Evolutionary conservation across 2,113 vertebrate genomes (phyloP), one percentile per base, ranked within the genome.

Genomic region (Ailuropoda melanoleuca): DNA sequence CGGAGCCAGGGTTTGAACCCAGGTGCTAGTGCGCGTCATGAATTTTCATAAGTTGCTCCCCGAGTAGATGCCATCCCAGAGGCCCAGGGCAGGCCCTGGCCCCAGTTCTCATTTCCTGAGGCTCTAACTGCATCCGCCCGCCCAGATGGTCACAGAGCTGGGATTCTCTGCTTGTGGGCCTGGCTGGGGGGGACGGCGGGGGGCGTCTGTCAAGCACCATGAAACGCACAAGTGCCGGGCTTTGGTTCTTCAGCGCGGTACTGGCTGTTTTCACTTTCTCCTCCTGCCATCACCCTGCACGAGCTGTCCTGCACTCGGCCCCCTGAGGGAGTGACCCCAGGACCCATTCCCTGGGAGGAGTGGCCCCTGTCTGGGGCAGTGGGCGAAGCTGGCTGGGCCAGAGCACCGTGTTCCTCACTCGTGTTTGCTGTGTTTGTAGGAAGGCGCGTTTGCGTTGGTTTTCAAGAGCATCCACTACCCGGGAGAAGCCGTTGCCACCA

Each of bases 391-490:
- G 8, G 64, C 50, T 23, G 13, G 50, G 5, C 34, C 3, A 2
- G 31, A 64, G 3, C 1, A 4, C 64, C 1, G 1, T 4, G 6
- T 13, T 34, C 19, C 66, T 90, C 53, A 92, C 18, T 93, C 14
- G 74, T 93, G 21, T 85, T 88, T 15, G 78, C 10, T 82, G 8
- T 96, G 37, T 94, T 98, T 98, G 55, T 97, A 99, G 99, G 99
- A 99, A 98, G 99, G 99, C 1, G 99, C 99, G 75, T 99, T 99
- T 77, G 99, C 99, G 0, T 95, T 99, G 97, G 99, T 99, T 97
- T 99, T 99, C 98, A 99, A 99, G 99, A 99, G 99, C 89, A 98
- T 99, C 82, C 99, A 99, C 98, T 99, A 99, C 97, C 99, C 99
- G 5, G 99, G 99, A 97, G 99, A 99, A 98, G 99, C 99, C 1